Conservation (phyloP, 1,140 invertebrate species). For the Melitaea cinxia region DNA sequence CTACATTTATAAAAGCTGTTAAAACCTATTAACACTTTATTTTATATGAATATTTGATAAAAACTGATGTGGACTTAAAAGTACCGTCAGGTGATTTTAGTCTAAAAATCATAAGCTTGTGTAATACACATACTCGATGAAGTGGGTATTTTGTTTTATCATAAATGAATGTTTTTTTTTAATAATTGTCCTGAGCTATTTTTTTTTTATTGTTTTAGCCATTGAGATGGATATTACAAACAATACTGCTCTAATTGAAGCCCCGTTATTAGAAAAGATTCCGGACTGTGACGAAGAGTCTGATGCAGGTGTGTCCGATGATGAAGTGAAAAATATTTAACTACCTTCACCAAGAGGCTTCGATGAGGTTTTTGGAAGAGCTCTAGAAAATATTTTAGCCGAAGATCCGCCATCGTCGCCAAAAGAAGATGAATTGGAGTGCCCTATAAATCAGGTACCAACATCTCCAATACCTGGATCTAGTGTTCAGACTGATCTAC, state of each 20-base stretch:
- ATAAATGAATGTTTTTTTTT: conserved; percentile 35
- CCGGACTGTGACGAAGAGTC: conserved; percentile 25
- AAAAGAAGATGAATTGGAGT: no score
- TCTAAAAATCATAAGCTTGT: conserved; percentile 43
- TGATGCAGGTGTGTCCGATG: no score
- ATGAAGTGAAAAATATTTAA: conserved; percentile 49
- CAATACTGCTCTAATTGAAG: conserved; percentile 1
- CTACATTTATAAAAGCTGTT: conserved; percentile 35
- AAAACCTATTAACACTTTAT: conserved; percentile 39
- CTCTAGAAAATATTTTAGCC: no score
- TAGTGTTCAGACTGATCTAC: no score
- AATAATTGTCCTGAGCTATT: neutral
- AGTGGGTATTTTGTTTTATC: conserved; percentile 44
- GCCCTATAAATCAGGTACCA: no score
- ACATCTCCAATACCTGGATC: no score
- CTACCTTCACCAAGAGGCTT: conserved; percentile 45
- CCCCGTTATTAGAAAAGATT: neutral
- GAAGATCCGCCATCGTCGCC: no score
- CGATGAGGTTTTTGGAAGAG: conserved; percentile 20
- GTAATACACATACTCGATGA: conserved; percentile 46
- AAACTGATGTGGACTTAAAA: conserved; percentile 46
- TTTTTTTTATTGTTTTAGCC: conserved; percentile 6
- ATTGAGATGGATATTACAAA: conserved; percentile 4
- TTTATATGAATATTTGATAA: conserved; percentile 48
- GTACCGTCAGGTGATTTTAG: conserved; percentile 45